These are phyloP conservation scores for Pollimyrus isidori DNA, from an alignment of 2,113 vertebrate species.

Conservation along the genomic window DNA sequence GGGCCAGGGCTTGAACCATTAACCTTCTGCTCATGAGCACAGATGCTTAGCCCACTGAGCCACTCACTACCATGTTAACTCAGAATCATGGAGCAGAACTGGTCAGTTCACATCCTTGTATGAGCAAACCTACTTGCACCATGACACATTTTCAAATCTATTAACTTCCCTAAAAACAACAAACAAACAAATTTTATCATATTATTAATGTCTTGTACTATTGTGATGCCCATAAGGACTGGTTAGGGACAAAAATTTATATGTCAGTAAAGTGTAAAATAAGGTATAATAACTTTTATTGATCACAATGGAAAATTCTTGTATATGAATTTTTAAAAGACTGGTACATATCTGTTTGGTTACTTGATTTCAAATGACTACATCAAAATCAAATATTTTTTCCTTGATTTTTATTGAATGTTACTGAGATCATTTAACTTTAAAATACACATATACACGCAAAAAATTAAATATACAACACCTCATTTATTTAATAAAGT, in stretches of 20 bases:
- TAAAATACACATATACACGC: background rate
- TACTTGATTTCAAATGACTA: background rate
- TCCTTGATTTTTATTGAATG: background rate
- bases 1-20: too few relatives aligned
- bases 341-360: background rate
- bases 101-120: too few relatives aligned
- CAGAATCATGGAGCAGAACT: too few relatives aligned
- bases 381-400: background rate
- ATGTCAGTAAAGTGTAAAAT: background rate
- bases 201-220: background rate
- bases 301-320: background rate
- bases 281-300: background rate
- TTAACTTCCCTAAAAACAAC: background rate
- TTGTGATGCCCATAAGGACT: background rate
- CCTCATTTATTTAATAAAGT: background rate
- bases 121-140: too few relatives aligned
- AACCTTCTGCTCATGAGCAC: too few relatives aligned
- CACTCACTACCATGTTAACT: too few relatives aligned
- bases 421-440: background rate
- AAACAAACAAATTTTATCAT: background rate
- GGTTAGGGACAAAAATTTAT: background rate
- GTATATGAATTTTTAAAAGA: background rate
- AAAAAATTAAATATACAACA: background rate
- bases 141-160: background rate
- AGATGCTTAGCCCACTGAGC: too few relatives aligned